These are phyloP conservation scores for Urophycis tenuis DNA, from an alignment of 2,797 vertebrate genomes.

Conservation along the genomic window DNA sequence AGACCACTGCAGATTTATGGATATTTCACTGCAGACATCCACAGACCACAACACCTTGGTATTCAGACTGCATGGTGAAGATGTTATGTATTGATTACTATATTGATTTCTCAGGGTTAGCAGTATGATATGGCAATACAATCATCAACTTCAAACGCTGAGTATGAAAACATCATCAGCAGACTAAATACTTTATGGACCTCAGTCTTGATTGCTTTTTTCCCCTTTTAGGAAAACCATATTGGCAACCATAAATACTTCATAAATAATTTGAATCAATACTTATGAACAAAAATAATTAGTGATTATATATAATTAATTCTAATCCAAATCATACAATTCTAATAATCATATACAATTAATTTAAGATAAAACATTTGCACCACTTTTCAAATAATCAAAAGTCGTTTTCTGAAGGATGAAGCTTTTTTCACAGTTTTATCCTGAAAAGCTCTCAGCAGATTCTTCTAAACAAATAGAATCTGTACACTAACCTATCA, in stretches of 20 bases:
- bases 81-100: neutral
- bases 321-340: too few species aligned
- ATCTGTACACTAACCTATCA: too few species aligned
- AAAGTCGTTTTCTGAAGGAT: neutral
- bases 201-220: neutral
- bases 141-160: neutral
- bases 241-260: neutral
- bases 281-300: too few species aligned
- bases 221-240: neutral
- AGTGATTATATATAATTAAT: too few species aligned
- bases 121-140: neutral
- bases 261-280: neutral
- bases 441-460: neutral
- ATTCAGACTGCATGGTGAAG: neutral
- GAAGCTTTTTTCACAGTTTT: neutral
- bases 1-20: neutral
- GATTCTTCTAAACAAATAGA: too few species aligned
- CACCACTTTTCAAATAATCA: neutral
- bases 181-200: too few species aligned
- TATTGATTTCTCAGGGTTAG: neutral
- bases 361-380: too few species aligned
- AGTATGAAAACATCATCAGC: neutral
- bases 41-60: neutral
- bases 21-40: neutral
- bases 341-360: too few species aligned